phyloP scores from a whole-genome alignment of 2,888 invertebrate species.

The Anagyrus pseudococci region DNA sequence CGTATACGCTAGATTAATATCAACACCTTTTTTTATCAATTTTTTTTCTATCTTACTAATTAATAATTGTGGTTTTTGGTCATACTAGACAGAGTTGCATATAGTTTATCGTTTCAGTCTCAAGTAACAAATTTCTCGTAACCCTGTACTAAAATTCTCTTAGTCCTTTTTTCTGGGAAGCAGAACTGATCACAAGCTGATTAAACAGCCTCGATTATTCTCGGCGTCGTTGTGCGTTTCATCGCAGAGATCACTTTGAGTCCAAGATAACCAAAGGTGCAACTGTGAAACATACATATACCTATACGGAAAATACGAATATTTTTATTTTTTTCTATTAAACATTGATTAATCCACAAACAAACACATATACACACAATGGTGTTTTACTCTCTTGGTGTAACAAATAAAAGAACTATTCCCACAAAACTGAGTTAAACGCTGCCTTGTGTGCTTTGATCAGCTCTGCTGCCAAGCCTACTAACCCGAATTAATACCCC shows the following conservation, averaged over 20 bases:
- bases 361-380: too few species aligned
- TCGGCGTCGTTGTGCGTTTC: too few species aligned
- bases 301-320: too few species aligned
- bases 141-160: slow-evolving; percentile 35
- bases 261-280: too few species aligned
- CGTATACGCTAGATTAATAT: slow-evolving; percentile 49
- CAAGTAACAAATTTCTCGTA: slow-evolving; percentile 42
- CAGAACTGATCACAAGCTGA: slow-evolving; percentile 47
- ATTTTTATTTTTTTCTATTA: too few species aligned
- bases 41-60: not conserved
- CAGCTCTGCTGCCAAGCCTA: slow-evolving; percentile 47
- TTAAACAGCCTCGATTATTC: too few species aligned
- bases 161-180: slow-evolving; percentile 44
- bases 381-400: too few species aligned
- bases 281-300: too few species aligned
- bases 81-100: slow-evolving; percentile 48
- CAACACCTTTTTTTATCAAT: not conserved
- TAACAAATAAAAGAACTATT: not conserved
- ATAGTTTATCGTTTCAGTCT: slow-evolving; percentile 49
- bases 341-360: too few species aligned
- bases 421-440: too few species aligned
- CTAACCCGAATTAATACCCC: slow-evolving; percentile 17
- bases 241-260: too few species aligned
- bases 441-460: slow-evolving; percentile 48
- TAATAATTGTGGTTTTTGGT: slow-evolving; percentile 44